These are phyloP conservation scores for Styela clava DNA, from an alignment of 23 tunicate species.

Conservation along the genomic window DNA sequence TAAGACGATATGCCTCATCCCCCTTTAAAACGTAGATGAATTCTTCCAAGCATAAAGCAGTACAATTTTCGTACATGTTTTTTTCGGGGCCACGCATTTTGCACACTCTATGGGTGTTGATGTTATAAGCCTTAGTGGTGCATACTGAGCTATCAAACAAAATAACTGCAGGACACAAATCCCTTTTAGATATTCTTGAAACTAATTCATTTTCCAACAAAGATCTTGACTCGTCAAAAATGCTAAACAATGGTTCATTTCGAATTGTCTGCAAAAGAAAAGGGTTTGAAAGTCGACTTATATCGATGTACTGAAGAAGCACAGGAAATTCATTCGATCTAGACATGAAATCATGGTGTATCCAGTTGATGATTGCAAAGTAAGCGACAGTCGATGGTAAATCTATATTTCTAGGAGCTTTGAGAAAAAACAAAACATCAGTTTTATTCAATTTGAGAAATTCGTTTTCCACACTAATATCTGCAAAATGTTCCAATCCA, in stretches of 20 bases:
- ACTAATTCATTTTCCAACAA: slow-evolving; percentile 9
- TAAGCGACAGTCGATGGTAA: background rate
- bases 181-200: slow-evolving; percentile 22
- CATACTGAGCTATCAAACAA: slow-evolving; percentile 2
- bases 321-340: slow-evolving; percentile 14
- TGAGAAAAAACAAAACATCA: slow-evolving; percentile 15
- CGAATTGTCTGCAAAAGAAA: slow-evolving; percentile 19
- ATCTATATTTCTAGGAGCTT: background rate
- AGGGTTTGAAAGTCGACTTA: slow-evolving; percentile 1
- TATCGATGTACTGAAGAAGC: slow-evolving; percentile 3
- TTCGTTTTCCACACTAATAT: background rate
- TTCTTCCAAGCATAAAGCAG: slow-evolving; percentile 4
- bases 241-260: slow-evolving; percentile 22
- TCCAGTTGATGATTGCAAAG: slow-evolving; percentile 20
- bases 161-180: background rate
- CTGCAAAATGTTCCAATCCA: slow-evolving; percentile 18
- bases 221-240: background rate
- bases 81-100: background rate
- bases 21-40: slow-evolving; percentile 18
- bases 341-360: background rate
- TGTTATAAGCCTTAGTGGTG: slow-evolving; percentile 13
- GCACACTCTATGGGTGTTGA: slow-evolving; percentile 4
- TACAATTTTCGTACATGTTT: background rate
- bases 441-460: background rate
- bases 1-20: background rate